phyloP scores from a whole-genome alignment of 2,113 vertebrate species.

The Leucopternis melanops region DNA sequence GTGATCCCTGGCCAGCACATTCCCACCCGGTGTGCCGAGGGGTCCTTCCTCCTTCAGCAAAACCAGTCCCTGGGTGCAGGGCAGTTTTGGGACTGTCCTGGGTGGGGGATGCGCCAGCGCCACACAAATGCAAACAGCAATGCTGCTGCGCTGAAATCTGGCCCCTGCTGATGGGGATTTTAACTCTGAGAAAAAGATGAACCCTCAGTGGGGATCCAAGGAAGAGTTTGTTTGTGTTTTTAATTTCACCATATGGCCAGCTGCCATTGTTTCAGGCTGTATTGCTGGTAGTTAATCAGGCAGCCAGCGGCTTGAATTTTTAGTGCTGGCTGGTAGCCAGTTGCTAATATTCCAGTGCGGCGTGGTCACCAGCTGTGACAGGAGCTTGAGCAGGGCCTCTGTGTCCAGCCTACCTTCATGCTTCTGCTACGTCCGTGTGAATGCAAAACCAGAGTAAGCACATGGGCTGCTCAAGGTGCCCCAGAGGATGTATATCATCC shows the following conservation, averaged over 20 bases:
- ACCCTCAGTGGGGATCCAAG: not conserved
- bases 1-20: not conserved
- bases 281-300: not conserved
- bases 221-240: not conserved
- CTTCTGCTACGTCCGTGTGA: not conserved
- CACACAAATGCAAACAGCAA: not conserved
- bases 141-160: rapidly evolving
- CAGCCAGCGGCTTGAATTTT: not conserved
- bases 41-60: not conserved
- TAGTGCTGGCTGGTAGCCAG: not conserved
- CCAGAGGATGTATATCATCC: not conserved
- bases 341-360: not conserved
- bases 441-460: not conserved
- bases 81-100: not conserved
- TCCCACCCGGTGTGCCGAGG: not conserved
- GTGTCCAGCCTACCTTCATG: not conserved
- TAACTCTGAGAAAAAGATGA: not conserved
- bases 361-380: not conserved
- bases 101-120: rapidly evolving
- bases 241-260: not conserved
- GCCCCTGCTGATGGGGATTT: not conserved
- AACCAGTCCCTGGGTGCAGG: not conserved
- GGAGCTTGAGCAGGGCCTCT: not conserved
- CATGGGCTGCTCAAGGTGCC: not conserved
- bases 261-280: not conserved